Percentiles rank a stretch among this genome's conserved stretches.
phyloP scores from a whole-genome alignment of 1,140 invertebrate species.

The Magallana ariakensis region DNA sequence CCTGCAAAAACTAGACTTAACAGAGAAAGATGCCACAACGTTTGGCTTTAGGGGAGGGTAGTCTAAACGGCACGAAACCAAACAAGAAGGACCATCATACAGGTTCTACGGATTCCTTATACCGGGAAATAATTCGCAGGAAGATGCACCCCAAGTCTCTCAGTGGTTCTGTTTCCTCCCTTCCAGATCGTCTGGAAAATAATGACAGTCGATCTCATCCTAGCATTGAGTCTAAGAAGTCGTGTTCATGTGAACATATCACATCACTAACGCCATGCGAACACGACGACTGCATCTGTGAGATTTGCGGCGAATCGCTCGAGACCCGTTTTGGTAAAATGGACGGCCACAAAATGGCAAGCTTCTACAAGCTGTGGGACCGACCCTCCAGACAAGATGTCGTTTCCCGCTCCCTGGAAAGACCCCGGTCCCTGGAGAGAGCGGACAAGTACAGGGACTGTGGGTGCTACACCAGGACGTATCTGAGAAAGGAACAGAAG shows the following conservation, averaged over 20 bases:
- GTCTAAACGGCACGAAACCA: background rate
- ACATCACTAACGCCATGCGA: background rate
- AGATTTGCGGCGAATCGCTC: background rate
- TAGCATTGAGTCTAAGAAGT: background rate
- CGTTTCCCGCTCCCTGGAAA: background rate
- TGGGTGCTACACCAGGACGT: constrained; percentile 1
- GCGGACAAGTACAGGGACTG: background rate
- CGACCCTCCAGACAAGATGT: background rate
- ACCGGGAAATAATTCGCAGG: background rate
- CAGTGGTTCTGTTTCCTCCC: background rate
- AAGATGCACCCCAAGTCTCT: background rate
- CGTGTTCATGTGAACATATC: background rate
- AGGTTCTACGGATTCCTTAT: background rate
- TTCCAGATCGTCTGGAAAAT: background rate
- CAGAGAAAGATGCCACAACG: background rate
- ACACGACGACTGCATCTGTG: background rate
- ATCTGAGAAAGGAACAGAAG: background rate
- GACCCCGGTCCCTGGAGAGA: constrained; percentile 4
- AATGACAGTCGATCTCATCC: background rate
- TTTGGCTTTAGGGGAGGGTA: background rate
- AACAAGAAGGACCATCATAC: background rate
- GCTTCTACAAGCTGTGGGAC: constrained; percentile 12
- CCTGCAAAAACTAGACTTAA: background rate
- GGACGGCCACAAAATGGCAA: background rate
- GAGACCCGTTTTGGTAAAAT: background rate